Conservation (phyloP, 2,888 invertebrate genomes). For the Neoaliturus tenellus region DNA sequence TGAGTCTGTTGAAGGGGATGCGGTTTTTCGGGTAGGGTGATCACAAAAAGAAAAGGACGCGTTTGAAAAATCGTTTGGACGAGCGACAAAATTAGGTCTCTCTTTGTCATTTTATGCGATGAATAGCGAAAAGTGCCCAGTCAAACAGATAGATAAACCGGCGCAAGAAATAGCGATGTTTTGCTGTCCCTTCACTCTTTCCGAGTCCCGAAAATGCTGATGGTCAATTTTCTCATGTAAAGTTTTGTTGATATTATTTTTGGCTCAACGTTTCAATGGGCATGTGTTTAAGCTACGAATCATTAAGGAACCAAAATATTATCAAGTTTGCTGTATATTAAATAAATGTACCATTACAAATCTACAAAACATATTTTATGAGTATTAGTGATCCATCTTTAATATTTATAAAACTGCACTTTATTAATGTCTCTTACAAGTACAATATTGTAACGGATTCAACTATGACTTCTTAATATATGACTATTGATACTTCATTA, state of each 20-base stretch:
- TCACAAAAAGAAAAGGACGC: constrained; percentile 54
- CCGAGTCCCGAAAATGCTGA: neutral
- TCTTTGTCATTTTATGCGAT: constrained; percentile 17
- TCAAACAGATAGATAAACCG: constrained; percentile 41
- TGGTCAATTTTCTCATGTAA: neutral
- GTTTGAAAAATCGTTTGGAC: constrained; percentile 54
- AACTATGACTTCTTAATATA: no score
- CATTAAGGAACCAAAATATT: no score
- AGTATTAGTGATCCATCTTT: no score
- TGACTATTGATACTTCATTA: no score
- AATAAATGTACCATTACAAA: no score
- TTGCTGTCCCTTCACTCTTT: constrained; percentile 9
- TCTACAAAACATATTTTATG: no score
- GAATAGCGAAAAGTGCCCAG: constrained; percentile 34
- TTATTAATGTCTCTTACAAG: no score
- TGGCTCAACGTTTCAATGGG: no score
- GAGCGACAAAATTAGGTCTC: constrained; percentile 49
- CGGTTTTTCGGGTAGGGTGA: constrained; percentile 42
- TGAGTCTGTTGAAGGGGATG: constrained; percentile 35
- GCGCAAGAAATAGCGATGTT: constrained; percentile 27
- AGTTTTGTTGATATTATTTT: neutral
- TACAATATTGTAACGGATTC: no score
- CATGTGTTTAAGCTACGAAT: no score
- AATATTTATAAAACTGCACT: no score
- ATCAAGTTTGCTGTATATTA: no score